These are phyloP conservation scores for Plagodis dolabraria DNA, from an alignment of 2,888 invertebrate species.

Conservation along the genomic window DNA sequence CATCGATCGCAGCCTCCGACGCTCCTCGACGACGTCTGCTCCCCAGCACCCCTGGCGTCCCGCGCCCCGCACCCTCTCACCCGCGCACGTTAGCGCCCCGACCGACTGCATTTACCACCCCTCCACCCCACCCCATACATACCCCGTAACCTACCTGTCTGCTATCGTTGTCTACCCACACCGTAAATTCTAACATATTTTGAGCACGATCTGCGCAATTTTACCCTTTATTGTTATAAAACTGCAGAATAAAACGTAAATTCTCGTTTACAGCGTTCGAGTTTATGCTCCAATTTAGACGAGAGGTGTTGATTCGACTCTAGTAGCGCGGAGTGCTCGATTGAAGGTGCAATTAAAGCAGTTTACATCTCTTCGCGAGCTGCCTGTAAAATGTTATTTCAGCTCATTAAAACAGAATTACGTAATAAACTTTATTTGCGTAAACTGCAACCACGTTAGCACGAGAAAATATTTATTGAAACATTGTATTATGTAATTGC, in stretches of 20 bases:
- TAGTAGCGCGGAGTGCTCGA: constrained; percentile 55
- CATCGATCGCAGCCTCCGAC: constrained; percentile 84
- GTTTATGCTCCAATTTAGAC: constrained; percentile 56
- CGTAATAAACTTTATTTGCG: constrained; percentile 74
- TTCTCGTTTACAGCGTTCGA: constrained; percentile 48
- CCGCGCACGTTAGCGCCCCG: constrained; percentile 81
- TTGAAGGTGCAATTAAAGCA: constrained; percentile 71
- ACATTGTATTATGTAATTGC: constrained; percentile 56
- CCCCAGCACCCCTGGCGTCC: constrained; percentile 47
- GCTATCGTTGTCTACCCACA: constrained; percentile 54
- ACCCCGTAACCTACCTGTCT: constrained; percentile 63
- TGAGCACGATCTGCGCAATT: constrained; percentile 40
- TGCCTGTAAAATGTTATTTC: constrained; percentile 76
- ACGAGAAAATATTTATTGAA: constrained; percentile 61
- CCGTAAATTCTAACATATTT: constrained; percentile 56
- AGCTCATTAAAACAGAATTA: constrained; percentile 75
- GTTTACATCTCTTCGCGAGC: constrained; percentile 74
- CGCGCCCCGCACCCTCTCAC: constrained; percentile 49
- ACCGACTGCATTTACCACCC: constrained; percentile 84
- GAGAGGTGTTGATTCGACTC: constrained; percentile 69
- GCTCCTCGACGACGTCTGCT: constrained; percentile 82
- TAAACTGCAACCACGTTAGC: constrained; percentile 64
- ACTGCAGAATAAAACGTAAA: constrained; percentile 46
- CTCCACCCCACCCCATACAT: constrained; percentile 57
- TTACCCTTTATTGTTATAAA: constrained; percentile 42